Evolutionary conservation across 2,797 vertebrate genomes (phyloP), one percentile per base, ranked within the genome.

Genomic region (Fundulus diaphanus): DNA sequence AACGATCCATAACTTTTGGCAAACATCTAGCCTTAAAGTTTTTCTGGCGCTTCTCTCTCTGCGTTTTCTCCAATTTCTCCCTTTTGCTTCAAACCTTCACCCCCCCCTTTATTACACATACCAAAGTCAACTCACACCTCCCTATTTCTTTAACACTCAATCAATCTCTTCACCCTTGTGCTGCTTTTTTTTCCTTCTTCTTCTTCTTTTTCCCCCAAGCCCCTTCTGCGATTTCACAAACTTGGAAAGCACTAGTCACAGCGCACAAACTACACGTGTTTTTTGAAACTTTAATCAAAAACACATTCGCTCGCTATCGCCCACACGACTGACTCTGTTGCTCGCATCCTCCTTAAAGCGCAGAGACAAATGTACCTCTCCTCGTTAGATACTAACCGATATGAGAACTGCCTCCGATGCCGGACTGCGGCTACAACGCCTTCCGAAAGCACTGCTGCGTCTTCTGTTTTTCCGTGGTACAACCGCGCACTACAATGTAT

Each of bases 51-150:
- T 88, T 81, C 88, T 87, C 78, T 87, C 83, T 92, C 90, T 76
- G 74, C 93, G 90, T 95, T 94, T 93, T 93, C 92, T 92, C 93
- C 89, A 90, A 93, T 94, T 91, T 93, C 88, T 89, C 86, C 84
- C 82, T 90, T 93, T 92, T 87, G 78, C 87, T 88, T 92, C 81
- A 91, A 93, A 90, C 85, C 85, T 76, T 70, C 87, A 71, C 73
- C 79, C 87, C 84, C 91, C 82, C 85, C 83, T 76, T 84, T 33
- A 8, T 88, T 93, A 88, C 88, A 92, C 87, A 92, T 93, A 90
- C 89, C 87, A 86, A 74, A 86, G 85, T 90, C 84, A 85, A 82
- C 91, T 92, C 90, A 93, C 92, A 93, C 90, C 90, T 92, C 87
- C 85, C 82, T 83, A 84, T 91, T 92, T 91, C 82, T 90, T 80